Conservation (phyloP, 2,113 vertebrate species). For the Clarias gariepinus region DNA sequence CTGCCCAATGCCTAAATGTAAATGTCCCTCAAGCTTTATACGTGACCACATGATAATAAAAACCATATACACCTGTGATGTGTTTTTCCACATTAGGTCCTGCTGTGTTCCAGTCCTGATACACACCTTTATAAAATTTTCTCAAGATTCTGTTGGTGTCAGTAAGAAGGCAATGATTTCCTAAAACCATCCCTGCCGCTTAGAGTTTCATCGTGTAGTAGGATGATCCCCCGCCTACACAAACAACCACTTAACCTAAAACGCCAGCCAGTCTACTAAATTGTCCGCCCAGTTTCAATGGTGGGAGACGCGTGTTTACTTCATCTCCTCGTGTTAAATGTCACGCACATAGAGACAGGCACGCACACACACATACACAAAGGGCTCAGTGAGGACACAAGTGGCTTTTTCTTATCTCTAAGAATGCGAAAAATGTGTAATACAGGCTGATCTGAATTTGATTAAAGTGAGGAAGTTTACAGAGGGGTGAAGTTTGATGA, state of each 20-base stretch:
- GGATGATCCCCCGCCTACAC: conserved; percentile 39
- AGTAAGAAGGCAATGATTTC: conserved; percentile 26
- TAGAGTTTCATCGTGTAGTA: conserved; percentile 21
- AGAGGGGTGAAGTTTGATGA: conserved; percentile 44
- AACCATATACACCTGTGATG: not conserved
- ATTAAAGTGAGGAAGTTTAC: conserved; percentile 56
- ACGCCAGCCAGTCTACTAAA: conserved; percentile 49
- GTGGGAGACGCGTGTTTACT: conserved; percentile 51
- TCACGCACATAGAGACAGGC: conserved; percentile 49
- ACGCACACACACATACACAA: conserved; percentile 32
- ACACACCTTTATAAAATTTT: not conserved
- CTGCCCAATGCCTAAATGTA: too few species aligned
- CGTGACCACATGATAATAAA: not conserved
- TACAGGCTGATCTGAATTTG: conserved; percentile 48
- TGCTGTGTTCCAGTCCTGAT: not conserved
- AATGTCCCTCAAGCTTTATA: not conserved
- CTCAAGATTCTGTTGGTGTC: not conserved
- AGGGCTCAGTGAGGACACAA: conserved; percentile 43
- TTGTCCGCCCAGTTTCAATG: conserved; percentile 47
- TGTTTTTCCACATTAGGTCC: not conserved
- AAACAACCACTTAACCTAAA: conserved; percentile 53
- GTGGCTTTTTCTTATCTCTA: conserved; percentile 52
- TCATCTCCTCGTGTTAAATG: conserved; percentile 53
- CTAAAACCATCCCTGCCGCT: conserved; percentile 10
- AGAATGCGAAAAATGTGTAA: conserved; percentile 53